phyloP scores from a whole-genome alignment of 64 coral and sea anemone genomes.

The Montipora sp. region DNA sequence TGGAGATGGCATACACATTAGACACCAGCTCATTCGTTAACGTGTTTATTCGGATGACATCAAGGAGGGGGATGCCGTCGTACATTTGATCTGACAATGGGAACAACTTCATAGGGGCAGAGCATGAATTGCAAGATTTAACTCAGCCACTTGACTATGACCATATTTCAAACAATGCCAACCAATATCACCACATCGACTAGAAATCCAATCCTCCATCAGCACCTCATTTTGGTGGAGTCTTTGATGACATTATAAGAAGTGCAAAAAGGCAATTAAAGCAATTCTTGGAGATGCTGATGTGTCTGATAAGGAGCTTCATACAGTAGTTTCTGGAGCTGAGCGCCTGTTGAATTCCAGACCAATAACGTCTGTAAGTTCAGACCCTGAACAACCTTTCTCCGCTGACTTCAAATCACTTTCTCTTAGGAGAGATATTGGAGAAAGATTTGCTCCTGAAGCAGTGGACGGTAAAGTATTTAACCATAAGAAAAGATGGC shows the following conservation, averaged over 20 bases:
- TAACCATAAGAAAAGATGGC: conserved; percentile 56
- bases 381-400: conserved; percentile 26
- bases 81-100: conserved; percentile 29
- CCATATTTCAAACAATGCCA: neutral
- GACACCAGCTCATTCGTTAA: conserved; percentile 3
- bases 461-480: neutral
- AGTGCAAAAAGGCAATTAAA: conserved; percentile 51
- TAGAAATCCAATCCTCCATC: conserved; percentile 36
- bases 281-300: conserved; percentile 21
- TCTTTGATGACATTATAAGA: conserved; percentile 28
- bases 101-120: conserved; percentile 20
- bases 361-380: conserved; percentile 45
- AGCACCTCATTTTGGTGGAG: neutral
- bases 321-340: conserved; percentile 34
- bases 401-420: conserved; percentile 48
- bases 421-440: conserved; percentile 36
- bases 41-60: conserved; percentile 10
- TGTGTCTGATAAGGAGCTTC: conserved; percentile 53
- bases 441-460: conserved; percentile 53
- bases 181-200: neutral
- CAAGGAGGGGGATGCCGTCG: conserved; percentile 18
- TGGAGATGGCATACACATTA: conserved; percentile 19
- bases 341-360: conserved; percentile 47
- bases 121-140: conserved; percentile 19
- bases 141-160: neutral